These are phyloP conservation scores for Meganola albula DNA, from an alignment of 2,888 invertebrate species.

Conservation along the genomic window DNA sequence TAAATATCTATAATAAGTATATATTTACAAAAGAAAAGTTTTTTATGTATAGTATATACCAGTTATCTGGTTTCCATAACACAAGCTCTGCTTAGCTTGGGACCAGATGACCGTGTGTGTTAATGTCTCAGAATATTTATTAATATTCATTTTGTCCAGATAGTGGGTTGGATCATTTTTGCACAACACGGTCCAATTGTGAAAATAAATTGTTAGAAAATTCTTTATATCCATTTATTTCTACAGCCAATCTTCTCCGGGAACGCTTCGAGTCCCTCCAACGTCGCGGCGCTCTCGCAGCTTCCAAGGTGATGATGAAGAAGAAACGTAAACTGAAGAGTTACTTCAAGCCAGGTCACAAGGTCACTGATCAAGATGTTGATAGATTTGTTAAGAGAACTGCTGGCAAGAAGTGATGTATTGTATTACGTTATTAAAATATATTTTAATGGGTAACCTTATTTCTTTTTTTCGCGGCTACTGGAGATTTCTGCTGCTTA, in stretches of 20 bases:
- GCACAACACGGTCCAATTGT: not conserved
- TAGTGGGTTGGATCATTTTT: too few relatives aligned
- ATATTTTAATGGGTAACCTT: slow-evolving; percentile 14
- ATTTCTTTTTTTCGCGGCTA: slow-evolving; percentile 3
- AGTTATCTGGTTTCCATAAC: too few relatives aligned
- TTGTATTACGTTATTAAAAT: slow-evolving; percentile 20
- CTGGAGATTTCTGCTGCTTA: too few relatives aligned
- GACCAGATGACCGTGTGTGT: too few relatives aligned
- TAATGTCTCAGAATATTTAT: too few relatives aligned
- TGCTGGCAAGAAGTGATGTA: slow-evolving; percentile 24
- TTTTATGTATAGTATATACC: too few relatives aligned
- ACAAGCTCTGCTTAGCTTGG: too few relatives aligned
- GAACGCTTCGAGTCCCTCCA: slow-evolving; percentile 93
- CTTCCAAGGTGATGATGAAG: slow-evolving; percentile 80
- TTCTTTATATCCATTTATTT: slow-evolving; percentile 1
- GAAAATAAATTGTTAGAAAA: not conserved
- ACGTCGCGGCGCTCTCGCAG: slow-evolving; percentile 92
- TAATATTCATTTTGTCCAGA: too few relatives aligned
- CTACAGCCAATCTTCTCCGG: slow-evolving; percentile 82
- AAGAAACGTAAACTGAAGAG: slow-evolving; percentile 85
- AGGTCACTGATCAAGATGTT: slow-evolving; percentile 75
- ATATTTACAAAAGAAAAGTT: too few relatives aligned
- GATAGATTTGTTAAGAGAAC: slow-evolving; percentile 42
- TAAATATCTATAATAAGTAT: too few relatives aligned
- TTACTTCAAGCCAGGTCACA: slow-evolving; percentile 79